Base-by-base conservation (phyloP, 2,113 vertebrate species). In the Anolis sagrei region DNA sequence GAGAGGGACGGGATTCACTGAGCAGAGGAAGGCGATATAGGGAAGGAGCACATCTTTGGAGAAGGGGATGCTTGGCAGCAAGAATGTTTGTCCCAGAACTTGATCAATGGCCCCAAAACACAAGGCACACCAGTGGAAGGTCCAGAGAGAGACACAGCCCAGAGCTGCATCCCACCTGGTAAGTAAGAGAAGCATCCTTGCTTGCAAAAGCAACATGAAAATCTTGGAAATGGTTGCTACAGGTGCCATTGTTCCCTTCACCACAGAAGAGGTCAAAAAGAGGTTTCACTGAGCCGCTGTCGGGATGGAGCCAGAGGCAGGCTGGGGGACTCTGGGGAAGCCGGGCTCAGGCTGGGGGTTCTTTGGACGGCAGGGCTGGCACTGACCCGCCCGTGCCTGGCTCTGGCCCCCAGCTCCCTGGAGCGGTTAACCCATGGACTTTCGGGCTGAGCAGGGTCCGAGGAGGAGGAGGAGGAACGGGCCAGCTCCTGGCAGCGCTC, bases 401-500 rank as follows among this genome's bases (percentile, higher is more conserved):
- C 32, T 58, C 54, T 23, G 11, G 93, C 86, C 39, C 96, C 96
- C 14, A 95, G 69, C 66, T 97, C 96, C 8, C 79, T 93, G 82
- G 95, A 95, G 32, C 87, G 91, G 0, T 94, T 94, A 82, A 95
- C 94, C 36, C 96, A 91, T 34, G 95, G 91, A 2, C 88, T 90
- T 3, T 96, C 95, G 0, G 87, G 6, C 36, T 92, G 81, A 34
- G 85, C 82, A 0, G 77, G 84, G 61, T 97, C 97, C 0, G 95
- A 95, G 39, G 90, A 58, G 54, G 54, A 58, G 54, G 54, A 58
- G 3, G 54, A 58, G 18, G 14, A 94, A 39, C 97, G 97, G 7
- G 96, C 97, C 2, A 96, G 93, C 90, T 97, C 97, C 92, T 97
- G 97, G 82, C 97, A 97, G 32, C 96, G 96, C 90, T 97, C 97